phyloP scores from a whole-genome alignment of 1,140 invertebrate genomes.

The Holcopasites calliopsidis region DNA sequence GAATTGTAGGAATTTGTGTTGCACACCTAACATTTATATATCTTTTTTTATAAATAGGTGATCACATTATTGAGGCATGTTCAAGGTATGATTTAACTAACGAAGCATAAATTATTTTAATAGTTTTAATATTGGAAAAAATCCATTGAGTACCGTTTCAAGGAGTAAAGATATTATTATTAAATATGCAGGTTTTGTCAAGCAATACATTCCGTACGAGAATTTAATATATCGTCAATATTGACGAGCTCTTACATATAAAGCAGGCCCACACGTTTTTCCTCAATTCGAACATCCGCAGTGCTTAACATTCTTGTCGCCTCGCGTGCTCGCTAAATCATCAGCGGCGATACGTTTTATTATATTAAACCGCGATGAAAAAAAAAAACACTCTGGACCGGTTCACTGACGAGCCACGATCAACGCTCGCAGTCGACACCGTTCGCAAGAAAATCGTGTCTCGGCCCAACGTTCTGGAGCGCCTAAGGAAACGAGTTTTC shows the following conservation, averaged over 20 bases:
- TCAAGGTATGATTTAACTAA: too few relatives aligned
- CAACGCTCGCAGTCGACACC: slow-evolving; percentile 18
- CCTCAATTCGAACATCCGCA: neutral
- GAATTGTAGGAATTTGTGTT: too few relatives aligned
- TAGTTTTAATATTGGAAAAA: too few relatives aligned
- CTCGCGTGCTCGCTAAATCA: slow-evolving; percentile 6
- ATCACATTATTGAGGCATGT: too few relatives aligned
- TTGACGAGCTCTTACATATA: neutral
- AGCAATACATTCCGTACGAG: too few relatives aligned
- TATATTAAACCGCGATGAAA: neutral
- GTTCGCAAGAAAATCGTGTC: slow-evolving; percentile 34
- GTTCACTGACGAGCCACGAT: slow-evolving; percentile 18
- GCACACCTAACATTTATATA: too few relatives aligned
- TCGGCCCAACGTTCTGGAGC: slow-evolving; percentile 13
- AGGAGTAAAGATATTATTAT: too few relatives aligned
- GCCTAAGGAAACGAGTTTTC: slow-evolving; percentile 38
- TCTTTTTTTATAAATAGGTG: too few relatives aligned
- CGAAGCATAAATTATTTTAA: too few relatives aligned
- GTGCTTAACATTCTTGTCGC: slow-evolving; percentile 1
- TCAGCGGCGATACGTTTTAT: slow-evolving; percentile 5
- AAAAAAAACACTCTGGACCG: slow-evolving; percentile 23
- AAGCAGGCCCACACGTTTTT: neutral
- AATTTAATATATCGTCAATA: neutral
- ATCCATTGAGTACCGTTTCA: too few relatives aligned
- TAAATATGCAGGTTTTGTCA: too few relatives aligned